Conservation (phyloP, 1,140 invertebrate genomes). For the Listronotus bonariensis region DNA sequence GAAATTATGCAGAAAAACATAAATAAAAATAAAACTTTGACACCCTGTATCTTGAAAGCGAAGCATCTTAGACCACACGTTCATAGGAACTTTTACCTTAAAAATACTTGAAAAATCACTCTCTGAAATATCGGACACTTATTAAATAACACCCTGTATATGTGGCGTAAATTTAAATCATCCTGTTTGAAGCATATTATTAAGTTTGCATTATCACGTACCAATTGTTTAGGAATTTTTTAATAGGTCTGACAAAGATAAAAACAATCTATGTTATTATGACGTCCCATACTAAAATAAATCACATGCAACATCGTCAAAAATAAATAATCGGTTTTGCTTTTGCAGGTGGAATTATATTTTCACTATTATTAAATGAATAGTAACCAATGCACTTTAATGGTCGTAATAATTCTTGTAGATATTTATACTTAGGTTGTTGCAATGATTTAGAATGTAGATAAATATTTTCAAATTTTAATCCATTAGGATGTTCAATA, state of each 20-base stretch:
- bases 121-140: too few species aligned
- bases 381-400: constrained; percentile 44
- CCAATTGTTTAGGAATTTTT: constrained; percentile 52
- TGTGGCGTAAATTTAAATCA: too few species aligned
- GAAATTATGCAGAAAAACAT: too few species aligned
- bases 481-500: constrained; percentile 46
- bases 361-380: constrained; percentile 44
- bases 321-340: constrained; percentile 49
- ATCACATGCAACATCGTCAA: constrained; percentile 51
- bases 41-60: too few species aligned
- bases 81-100: too few species aligned
- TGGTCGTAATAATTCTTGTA: constrained; percentile 40
- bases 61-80: too few species aligned
- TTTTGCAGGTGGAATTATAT: constrained; percentile 41
- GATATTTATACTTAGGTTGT: constrained; percentile 50
- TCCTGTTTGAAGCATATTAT: too few species aligned
- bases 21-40: too few species aligned
- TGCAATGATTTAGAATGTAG: constrained; percentile 51
- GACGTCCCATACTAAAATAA: constrained; percentile 49
- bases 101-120: too few species aligned
- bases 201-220: too few species aligned
- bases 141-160: too few species aligned
- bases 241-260: constrained; percentile 54
- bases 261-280: constrained; percentile 41
- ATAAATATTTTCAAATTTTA: constrained; percentile 54